Percentiles rank a stretch among this genome's conserved stretches.
Conservation (phyloP, 2,888 invertebrate species). For the Drosophila acutilabella region DNA sequence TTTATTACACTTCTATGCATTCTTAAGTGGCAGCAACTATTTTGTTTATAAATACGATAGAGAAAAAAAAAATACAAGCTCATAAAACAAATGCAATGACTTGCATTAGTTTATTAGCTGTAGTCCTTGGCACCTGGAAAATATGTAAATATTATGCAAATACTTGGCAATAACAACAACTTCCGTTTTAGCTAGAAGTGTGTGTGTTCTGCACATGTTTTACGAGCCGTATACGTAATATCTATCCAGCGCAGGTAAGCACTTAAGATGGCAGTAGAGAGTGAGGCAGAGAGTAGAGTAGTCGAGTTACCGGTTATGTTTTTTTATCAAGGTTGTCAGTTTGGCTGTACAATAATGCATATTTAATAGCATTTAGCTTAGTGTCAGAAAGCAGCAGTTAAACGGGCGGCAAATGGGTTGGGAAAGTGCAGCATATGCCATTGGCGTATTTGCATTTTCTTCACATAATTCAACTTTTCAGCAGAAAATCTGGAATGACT, state of each 20-base stretch:
- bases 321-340: constrained; percentile 60
- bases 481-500: constrained; percentile 9
- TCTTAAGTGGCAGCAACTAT: neutral
- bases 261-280: neutral
- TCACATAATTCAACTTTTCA: constrained; percentile 56
- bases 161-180: constrained; percentile 16
- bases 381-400: constrained; percentile 8
- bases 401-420: neutral
- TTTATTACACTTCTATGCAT: neutral
- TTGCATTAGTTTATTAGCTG: constrained; percentile 23
- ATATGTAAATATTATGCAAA: constrained; percentile 35
- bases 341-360: constrained; percentile 56
- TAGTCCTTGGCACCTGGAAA: constrained; percentile 38
- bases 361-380: constrained; percentile 51
- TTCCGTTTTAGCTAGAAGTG: constrained; percentile 33
- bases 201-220: constrained; percentile 6
- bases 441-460: constrained; percentile 62
- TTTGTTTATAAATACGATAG: neutral
- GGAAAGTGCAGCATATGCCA: constrained; percentile 27
- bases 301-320: constrained; percentile 37
- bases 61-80: neutral
- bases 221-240: constrained; percentile 6
- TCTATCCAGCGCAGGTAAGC: neutral
- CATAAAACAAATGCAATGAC: constrained; percentile 31
- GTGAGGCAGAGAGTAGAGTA: neutral